phyloP scores from a whole-genome alignment of 2,797 vertebrate genomes.

The Tauraco hartlaubi region DNA sequence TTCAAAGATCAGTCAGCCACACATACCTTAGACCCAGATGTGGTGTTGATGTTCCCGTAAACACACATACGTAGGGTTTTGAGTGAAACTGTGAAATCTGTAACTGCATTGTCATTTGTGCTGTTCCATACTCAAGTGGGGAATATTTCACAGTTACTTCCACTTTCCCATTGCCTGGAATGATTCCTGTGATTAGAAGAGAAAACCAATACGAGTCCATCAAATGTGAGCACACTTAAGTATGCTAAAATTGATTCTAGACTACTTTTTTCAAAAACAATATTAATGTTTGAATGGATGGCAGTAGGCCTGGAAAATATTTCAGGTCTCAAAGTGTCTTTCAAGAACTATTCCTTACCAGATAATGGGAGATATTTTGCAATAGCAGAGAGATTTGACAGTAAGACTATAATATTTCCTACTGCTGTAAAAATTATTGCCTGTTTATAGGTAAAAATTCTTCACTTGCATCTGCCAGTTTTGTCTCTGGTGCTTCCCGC shows the following conservation, averaged over 20 bases:
- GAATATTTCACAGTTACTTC: constrained; percentile 84
- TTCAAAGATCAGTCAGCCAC: neutral
- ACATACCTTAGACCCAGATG: constrained; percentile 79
- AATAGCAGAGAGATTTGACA: neutral
- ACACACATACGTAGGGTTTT: constrained; percentile 86
- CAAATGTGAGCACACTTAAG: neutral
- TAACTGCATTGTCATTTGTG: constrained; percentile 88
- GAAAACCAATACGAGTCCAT: neutral
- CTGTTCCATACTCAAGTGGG: constrained; percentile 88
- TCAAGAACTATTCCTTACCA: neutral
- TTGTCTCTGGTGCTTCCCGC: neutral
- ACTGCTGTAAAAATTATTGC: neutral
- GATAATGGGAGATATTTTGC: neutral
- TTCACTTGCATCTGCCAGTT: neutral
- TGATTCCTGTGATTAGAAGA: constrained; percentile 83
- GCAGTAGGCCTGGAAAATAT: neutral
- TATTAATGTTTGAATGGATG: neutral
- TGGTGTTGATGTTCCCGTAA: constrained; percentile 87
- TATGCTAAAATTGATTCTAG: neutral
- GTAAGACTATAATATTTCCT: neutral
- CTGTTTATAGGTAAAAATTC: neutral
- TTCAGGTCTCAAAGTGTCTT: neutral
- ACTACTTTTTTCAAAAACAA: neutral
- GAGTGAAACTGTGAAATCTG: constrained; percentile 89
- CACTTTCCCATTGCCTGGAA: constrained; percentile 85